Percentiles rank a stretch among this genome's conserved stretches.
Conservation (phyloP, 2,888 invertebrate genomes). For the Cyclophora punctaria region DNA sequence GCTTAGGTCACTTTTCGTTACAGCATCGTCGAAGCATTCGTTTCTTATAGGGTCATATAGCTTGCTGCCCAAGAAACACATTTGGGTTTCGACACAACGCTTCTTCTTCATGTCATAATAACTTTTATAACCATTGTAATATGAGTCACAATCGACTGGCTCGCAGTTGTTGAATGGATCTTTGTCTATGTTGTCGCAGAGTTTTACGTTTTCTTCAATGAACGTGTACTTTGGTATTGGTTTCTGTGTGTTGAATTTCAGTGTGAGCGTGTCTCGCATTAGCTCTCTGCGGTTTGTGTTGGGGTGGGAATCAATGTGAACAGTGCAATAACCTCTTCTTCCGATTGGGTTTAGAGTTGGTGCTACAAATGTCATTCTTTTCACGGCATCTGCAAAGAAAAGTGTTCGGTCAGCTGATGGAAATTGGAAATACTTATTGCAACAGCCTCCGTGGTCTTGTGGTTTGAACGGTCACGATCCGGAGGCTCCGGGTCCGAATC, state of each 20-base stretch:
- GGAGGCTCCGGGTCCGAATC: too few species aligned
- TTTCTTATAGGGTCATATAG: constrained; percentile 45
- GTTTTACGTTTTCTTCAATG: constrained; percentile 18
- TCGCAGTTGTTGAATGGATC: constrained; percentile 51
- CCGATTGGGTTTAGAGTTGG: constrained; percentile 44
- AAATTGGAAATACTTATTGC: too few species aligned
- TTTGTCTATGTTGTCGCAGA: constrained; percentile 41
- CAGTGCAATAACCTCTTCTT: constrained; percentile 44
- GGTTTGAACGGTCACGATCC: too few species aligned
- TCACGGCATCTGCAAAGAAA: constrained; percentile 32
- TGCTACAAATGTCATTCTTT: constrained; percentile 40
- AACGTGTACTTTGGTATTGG: constrained; percentile 11
- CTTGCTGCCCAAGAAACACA: constrained; percentile 14
- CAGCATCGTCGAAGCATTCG: constrained; percentile 29
- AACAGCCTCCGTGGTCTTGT: too few species aligned
- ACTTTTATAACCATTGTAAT: constrained; percentile 48
- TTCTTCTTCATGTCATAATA: constrained; percentile 32
- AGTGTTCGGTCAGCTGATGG: neutral
- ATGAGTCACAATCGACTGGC: constrained; percentile 50
- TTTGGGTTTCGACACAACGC: constrained; percentile 32
- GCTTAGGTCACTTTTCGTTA: constrained; percentile 38
- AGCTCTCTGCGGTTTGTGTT: constrained; percentile 24
- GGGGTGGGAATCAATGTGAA: constrained; percentile 44
- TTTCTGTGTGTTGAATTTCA: constrained; percentile 46
- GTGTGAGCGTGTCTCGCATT: constrained; percentile 38